Base-by-base conservation (phyloP, 1,140 invertebrate genomes). In the Batillaria attramentaria region DNA sequence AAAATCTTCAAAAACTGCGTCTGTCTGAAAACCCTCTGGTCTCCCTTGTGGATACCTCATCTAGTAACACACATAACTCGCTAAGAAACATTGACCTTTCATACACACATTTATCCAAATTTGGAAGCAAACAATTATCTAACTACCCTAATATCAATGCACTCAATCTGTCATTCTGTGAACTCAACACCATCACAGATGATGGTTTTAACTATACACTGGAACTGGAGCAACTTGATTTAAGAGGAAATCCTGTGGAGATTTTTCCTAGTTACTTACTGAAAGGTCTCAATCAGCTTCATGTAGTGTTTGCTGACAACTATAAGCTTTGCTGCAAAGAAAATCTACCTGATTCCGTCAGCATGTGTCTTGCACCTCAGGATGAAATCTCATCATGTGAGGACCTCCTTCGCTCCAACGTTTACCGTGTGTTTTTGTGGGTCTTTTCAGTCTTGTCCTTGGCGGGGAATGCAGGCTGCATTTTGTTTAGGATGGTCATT, bases 291-390 rank as follows among this genome's bases (percentile, higher is more conserved):
- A 33, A 16, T 3, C n/a, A 60, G 2, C 70, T 84, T 10, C 18
- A 68, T n/a, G 3, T n/a, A 10, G 68, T 84, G 0, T 50, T 65
- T 10, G 62, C 79, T 18, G 81, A 83, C 42, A 66, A 65, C 3
- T 84, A 78, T 42, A 73, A 62, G n/a, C 43, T 86, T 31, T 86
- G 84, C 50, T 86, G 84, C 57, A 43, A 39, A 24, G 37, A 50
- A 3, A 46, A 77, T 3, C 80, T 79, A 68, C 81, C 81, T 28
- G 13, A 46, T 2, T 31, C 54, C 20, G 78, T 83, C 28, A 28
- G 46, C 18, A 43, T 2, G 16, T 73, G 72, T 24, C 3, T 37
- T 5, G 31, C 46, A 2, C 24, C 31, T 2, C 31, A 1, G 28
- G 72, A 54, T 35, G 72, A 57, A 50, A n/a, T 72, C 2, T 72